phyloP scores from a whole-genome alignment of 2,888 invertebrate species.

The Molanna angustata region DNA sequence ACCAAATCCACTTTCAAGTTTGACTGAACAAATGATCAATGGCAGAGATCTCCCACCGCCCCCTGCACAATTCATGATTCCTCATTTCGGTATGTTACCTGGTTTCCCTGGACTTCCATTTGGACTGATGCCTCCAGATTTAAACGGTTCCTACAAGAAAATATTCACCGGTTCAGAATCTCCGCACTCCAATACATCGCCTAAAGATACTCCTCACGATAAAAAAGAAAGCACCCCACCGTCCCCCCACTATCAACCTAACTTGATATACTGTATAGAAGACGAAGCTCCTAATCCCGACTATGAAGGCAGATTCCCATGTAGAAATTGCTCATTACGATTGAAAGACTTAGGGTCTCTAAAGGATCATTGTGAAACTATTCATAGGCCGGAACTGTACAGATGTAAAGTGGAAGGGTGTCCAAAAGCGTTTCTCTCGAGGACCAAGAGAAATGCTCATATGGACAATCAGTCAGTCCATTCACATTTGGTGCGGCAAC shows the following conservation, averaged over 20 bases:
- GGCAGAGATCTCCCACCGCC: constrained; percentile 37
- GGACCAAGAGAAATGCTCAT: constrained; percentile 74
- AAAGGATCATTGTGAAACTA: constrained; percentile 70
- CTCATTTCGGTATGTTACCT: constrained; percentile 52
- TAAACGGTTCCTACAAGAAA: constrained; percentile 39
- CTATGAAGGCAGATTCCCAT: constrained; percentile 64
- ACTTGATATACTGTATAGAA: constrained; percentile 58
- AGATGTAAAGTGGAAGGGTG: constrained; percentile 75
- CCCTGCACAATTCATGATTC: constrained; percentile 50
- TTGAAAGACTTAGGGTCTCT: constrained; percentile 62
- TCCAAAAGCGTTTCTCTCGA: constrained; percentile 73
- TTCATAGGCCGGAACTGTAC: constrained; percentile 67
- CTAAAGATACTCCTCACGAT: constrained; percentile 25
- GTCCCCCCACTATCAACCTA: constrained; percentile 39
- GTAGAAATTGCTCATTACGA: constrained; percentile 65
- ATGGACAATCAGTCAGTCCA: constrained; percentile 64
- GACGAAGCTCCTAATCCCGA: constrained; percentile 66
- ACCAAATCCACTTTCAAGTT: constrained; percentile 24
- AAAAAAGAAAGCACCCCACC: constrained; percentile 38
- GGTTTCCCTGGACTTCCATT: constrained; percentile 50
- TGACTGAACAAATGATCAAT: constrained; percentile 30
- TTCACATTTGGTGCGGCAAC: constrained; percentile 38
- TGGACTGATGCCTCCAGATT: constrained; percentile 46
- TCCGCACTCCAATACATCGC: constrained; percentile 35
- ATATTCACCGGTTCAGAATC: constrained; percentile 37